Conservation (phyloP, 2,797 vertebrate species). For the Platalea minor region DNA sequence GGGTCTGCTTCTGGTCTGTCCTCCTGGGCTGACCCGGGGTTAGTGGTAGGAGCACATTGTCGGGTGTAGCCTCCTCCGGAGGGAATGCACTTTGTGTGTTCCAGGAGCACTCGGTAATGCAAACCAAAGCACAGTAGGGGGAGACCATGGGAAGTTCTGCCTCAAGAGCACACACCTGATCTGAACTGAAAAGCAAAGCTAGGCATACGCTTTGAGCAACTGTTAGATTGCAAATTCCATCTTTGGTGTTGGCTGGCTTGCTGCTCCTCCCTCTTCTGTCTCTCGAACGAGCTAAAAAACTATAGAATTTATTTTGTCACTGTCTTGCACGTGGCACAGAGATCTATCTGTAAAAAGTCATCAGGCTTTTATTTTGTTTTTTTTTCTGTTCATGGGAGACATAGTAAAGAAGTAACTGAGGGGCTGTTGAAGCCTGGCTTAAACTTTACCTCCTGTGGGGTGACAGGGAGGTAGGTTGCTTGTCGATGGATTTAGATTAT, state of each 20-base stretch:
- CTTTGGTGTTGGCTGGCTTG: background rate
- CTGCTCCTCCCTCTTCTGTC: background rate
- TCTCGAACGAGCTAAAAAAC: background rate
- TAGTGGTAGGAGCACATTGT: fast-evolving
- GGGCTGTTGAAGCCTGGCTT: background rate
- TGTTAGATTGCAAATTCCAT: background rate
- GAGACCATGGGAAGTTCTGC: background rate
- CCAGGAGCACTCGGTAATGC: background rate
- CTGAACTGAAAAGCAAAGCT: background rate
- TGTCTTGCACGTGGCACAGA: background rate
- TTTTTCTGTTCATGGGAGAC: background rate
- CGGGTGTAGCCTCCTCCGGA: background rate
- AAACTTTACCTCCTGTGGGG: background rate
- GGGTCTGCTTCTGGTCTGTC: background rate
- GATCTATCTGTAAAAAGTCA: background rate
- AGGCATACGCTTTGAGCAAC: background rate
- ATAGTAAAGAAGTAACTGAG: background rate
- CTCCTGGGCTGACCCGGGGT: background rate
- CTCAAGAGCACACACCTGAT: background rate
- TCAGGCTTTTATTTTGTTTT: background rate
- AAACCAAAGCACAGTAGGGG: background rate
- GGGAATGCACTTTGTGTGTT: background rate
- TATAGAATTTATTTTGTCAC: background rate
- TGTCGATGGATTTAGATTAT: background rate
- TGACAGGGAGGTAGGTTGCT: background rate